phyloP scores from a whole-genome alignment of 1,140 invertebrate genomes.

The Achroia grisella region DNA sequence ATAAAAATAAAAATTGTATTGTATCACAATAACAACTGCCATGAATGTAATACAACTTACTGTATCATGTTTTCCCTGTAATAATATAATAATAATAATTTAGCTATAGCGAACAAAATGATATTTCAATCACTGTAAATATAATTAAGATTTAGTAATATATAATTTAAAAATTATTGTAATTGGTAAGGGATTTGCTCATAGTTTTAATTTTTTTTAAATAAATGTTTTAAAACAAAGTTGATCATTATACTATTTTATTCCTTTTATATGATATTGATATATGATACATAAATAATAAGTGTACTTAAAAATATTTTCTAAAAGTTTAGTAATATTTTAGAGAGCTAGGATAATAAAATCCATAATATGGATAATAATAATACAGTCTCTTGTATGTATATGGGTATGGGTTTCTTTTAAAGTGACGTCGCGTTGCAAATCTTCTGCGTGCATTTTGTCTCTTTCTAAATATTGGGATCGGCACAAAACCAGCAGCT shows the following conservation, averaged over 20 bases:
- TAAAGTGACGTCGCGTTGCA: conserved; percentile 35
- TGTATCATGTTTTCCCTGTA: conserved; percentile 20
- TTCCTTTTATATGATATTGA: too few relatives aligned
- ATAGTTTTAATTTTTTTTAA: conserved; percentile 31
- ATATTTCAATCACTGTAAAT: conserved; percentile 34
- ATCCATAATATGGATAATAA: conserved; percentile 43
- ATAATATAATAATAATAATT: conserved; percentile 11
- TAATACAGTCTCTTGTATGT: conserved; percentile 31
- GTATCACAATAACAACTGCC: conserved; percentile 19
- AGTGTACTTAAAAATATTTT: neutral
- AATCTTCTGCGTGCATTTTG: conserved; percentile 22
- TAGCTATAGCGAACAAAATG: conserved; percentile 8
- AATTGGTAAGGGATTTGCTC: conserved; percentile 31
- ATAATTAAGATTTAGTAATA: conserved; percentile 23
- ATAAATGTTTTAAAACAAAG: conserved; percentile 40
- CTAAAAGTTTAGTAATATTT: conserved; percentile 32
- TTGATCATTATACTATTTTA: neutral
- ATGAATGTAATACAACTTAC: conserved; percentile 29
- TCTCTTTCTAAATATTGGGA: conserved; percentile 34
- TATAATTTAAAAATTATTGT: conserved; percentile 23
- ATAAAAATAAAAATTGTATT: too few relatives aligned
- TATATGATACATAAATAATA: too few relatives aligned
- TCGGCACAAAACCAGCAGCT: conserved; percentile 47
- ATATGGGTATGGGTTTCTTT: conserved; percentile 28
- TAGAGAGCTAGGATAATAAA: conserved; percentile 52